A percentile compares a stretch with the other conserved stretches of the same genome.
phyloP scores from a whole-genome alignment of 2,888 invertebrate genomes.

The Eupithecia exiguata region DNA sequence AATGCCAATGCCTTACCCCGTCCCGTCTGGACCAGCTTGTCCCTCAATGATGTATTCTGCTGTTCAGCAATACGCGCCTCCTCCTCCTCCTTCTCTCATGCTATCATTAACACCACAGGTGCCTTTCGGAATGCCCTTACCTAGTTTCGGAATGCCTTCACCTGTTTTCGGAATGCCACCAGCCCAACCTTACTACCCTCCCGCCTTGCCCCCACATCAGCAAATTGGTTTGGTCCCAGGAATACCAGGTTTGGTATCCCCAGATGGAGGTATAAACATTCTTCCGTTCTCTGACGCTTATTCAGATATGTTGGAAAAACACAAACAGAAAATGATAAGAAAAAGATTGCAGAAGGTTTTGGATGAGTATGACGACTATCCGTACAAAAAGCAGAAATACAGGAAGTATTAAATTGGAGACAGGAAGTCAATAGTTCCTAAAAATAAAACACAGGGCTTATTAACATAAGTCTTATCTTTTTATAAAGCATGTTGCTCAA shows the following conservation, averaged over 20 bases:
- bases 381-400: slow-evolving; percentile 17
- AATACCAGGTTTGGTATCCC: slow-evolving; percentile 63
- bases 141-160: slow-evolving; percentile 9
- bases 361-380: slow-evolving; percentile 48
- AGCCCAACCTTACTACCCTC: slow-evolving; percentile 16
- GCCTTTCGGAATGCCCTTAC: neutral
- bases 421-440: neutral
- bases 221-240: slow-evolving; percentile 66
- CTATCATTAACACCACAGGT: neutral
- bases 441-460: too few species aligned
- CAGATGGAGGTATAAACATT: slow-evolving; percentile 71
- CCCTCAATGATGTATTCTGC: slow-evolving; percentile 14
- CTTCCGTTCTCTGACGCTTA: slow-evolving; percentile 74
- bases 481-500: neutral
- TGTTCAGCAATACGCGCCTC: slow-evolving; percentile 27
- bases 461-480: neutral
- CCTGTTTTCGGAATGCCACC: slow-evolving; percentile 25
- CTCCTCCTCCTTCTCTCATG: slow-evolving; percentile 27
- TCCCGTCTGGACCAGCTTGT: slow-evolving; percentile 12
- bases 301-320: slow-evolving; percentile 66
- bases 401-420: neutral
- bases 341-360: slow-evolving; percentile 57
- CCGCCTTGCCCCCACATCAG: slow-evolving; percentile 27
- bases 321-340: slow-evolving; percentile 64
- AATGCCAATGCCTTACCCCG: slow-evolving; percentile 22